Percentiles rank a stretch among this genome's conserved stretches.
Conservation (phyloP, 2,113 vertebrate genomes). For the Barbus barbus region DNA sequence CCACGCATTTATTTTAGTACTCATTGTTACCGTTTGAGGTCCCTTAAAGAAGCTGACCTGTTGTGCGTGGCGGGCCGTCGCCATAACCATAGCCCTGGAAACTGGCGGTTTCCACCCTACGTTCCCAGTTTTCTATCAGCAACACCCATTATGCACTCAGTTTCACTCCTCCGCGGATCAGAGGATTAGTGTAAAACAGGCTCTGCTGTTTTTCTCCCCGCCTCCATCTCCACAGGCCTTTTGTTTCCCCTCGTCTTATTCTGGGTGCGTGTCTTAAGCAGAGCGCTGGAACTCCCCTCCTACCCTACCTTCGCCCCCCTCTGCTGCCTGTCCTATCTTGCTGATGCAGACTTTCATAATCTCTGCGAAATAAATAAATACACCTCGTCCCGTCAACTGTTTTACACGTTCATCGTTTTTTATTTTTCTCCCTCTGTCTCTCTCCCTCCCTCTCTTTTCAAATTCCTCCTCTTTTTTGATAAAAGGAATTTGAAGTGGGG, state of each 20-base stretch:
- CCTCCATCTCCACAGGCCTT: conserved; percentile 65
- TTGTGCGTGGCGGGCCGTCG: conserved; percentile 50
- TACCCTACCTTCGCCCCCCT: conserved; percentile 45
- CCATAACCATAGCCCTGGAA: conserved; percentile 13
- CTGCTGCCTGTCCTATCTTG: conserved; percentile 68
- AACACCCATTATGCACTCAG: conserved; percentile 49
- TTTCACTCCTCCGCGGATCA: conserved; percentile 67
- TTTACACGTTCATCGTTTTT: conserved; percentile 64
- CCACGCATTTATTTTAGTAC: conserved; percentile 34
- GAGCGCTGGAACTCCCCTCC: conserved; percentile 49
- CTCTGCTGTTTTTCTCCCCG: conserved; percentile 57
- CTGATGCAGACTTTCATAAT: conserved; percentile 78
- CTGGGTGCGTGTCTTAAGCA: conserved; percentile 66
- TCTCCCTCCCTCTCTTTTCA: conserved; percentile 53
- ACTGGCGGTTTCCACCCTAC: conserved; percentile 12
- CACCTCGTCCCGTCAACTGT: conserved; percentile 64
- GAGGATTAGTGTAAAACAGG: conserved; percentile 74
- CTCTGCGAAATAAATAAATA: conserved; percentile 74
- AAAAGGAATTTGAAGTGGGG: conserved; percentile 72
- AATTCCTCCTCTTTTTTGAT: conserved; percentile 70
- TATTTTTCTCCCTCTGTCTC: conserved; percentile 45
- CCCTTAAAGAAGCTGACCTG: conserved; percentile 1
- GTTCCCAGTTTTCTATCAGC: conserved; percentile 51
- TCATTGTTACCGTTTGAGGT: conserved; percentile 9
- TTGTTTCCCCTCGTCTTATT: conserved; percentile 70